These are phyloP conservation scores for Octodon degus DNA, from an alignment of 2,113 vertebrate species.

Conservation along the genomic window DNA sequence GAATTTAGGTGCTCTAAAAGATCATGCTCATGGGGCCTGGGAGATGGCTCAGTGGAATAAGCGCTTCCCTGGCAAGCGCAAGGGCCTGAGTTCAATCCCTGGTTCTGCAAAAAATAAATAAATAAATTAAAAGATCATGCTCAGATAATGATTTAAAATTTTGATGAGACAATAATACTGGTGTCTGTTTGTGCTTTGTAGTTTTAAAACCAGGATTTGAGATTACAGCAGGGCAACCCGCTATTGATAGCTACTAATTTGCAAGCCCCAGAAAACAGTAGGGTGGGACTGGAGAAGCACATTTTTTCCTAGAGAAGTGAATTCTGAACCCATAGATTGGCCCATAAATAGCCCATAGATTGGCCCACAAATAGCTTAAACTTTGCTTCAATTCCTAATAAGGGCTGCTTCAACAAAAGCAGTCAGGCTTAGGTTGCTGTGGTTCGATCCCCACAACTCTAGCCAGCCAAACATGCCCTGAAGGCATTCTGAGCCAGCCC, in stretches of 20 bases:
- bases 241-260: background rate
- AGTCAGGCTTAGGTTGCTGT: no score
- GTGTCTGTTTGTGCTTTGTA: background rate
- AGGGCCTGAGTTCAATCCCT: no score
- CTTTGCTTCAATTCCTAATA: background rate
- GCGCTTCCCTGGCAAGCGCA: no score
- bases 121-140: background rate
- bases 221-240: background rate
- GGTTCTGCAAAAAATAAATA: no score
- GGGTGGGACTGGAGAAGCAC: background rate
- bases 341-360: background rate
- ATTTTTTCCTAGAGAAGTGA: background rate
- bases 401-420: no score
- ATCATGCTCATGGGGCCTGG: background rate
- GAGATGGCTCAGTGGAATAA: no score
- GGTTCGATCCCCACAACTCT: no score
- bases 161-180: background rate
- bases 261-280: background rate
- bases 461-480: no score
- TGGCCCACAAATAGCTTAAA: background rate
- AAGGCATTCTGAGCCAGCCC: no score
- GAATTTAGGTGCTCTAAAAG: background rate
- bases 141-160: background rate
- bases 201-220: background rate
- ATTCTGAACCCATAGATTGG: background rate